Evolutionary conservation across 2,113 vertebrate genomes (phyloP), one percentile per base, ranked within the genome.

Genomic region (Bos javanicus): DNA sequence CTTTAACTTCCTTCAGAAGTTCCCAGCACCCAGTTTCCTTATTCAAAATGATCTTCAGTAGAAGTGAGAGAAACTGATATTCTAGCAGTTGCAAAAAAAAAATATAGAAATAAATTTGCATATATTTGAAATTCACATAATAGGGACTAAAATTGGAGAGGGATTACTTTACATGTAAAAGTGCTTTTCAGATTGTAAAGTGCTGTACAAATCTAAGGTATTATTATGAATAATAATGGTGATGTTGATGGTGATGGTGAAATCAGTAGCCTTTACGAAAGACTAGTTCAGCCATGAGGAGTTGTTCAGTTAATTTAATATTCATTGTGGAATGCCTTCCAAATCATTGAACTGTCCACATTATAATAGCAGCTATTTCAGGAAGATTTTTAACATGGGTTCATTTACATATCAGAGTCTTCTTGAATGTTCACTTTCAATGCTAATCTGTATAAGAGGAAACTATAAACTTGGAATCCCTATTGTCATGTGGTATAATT

Each of bases 41-140:
- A 96, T 94, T 59, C 39, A 93, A 94, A 91, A 82, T 97, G 28
- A 54, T 89, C 54, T 90, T 94, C 93, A 90, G 87, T 78, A 86
- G 82, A 92, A 97, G 59, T 93, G 83, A 97, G 60, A 67, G 83
- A 56, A 96, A 93, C 82, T 82, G 82, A 76, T 97, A 94, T 84
- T 93, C 81, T 92, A 90, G 52, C 82, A 89, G 48, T 88, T 97
- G 19, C 23, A 85, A 97, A 97, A 82, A 82, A 88, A 90, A 83
- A 92, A 81, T 60, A 87, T 48, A 94, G 48, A 95, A 88, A 95
- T 92, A 76, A 78, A 95, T 95, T 94, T 95, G 56, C 92, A 95
- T 97, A 59, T 67, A 88, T 98, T 97, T 98, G 43, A 97, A 98
- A 93, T n/a, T 91, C 64, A 91, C 52, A 87, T 93, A 93, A 95